phyloP scores from a whole-genome alignment of 2,113 vertebrate species.

The Perccottus glenii region DNA sequence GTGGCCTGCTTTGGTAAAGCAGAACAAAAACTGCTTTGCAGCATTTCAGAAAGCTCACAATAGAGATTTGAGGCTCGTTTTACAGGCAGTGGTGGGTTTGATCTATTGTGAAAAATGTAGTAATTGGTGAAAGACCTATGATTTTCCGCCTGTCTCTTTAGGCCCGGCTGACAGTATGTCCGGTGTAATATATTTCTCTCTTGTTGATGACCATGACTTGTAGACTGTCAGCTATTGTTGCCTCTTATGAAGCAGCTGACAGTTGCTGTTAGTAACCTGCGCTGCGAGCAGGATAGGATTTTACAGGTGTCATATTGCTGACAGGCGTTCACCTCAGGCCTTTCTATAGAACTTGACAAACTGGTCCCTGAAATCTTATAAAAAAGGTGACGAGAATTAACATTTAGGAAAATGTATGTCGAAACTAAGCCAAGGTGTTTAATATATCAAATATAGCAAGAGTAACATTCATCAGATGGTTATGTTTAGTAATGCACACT shows the following conservation, averaged over 20 bases:
- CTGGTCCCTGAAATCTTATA: constrained; percentile 1
- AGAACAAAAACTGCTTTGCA: constrained; percentile 32
- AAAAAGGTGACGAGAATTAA: background rate
- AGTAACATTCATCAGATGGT: constrained; percentile 2
- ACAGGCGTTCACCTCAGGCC: constrained; percentile 11
- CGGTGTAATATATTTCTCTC: constrained; percentile 42
- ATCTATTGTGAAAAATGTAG: constrained; percentile 18
- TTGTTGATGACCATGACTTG: constrained; percentile 56
- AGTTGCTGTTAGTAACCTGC: constrained; percentile 41
- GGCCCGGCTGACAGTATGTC: constrained; percentile 23
- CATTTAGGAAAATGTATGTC: background rate
- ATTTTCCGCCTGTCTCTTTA: constrained; percentile 49
- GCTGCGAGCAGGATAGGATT: constrained; percentile 42
- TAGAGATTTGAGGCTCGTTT: constrained; percentile 11
- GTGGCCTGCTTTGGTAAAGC: constrained; percentile 47
- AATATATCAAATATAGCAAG: background rate
- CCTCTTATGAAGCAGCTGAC: constrained; percentile 59
- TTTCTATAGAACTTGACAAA: constrained; percentile 5
- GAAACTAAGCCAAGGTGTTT: too few relatives aligned
- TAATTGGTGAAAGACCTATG: constrained; percentile 1
- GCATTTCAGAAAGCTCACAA: constrained; percentile 25
- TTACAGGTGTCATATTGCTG: constrained; percentile 56
- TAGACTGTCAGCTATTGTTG: constrained; percentile 65
- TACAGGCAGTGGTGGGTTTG: constrained; percentile 12
- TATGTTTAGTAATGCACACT: constrained; percentile 8